Conservation (phyloP, 2,797 vertebrate genomes). For the Cheirogaleus major region DNA sequence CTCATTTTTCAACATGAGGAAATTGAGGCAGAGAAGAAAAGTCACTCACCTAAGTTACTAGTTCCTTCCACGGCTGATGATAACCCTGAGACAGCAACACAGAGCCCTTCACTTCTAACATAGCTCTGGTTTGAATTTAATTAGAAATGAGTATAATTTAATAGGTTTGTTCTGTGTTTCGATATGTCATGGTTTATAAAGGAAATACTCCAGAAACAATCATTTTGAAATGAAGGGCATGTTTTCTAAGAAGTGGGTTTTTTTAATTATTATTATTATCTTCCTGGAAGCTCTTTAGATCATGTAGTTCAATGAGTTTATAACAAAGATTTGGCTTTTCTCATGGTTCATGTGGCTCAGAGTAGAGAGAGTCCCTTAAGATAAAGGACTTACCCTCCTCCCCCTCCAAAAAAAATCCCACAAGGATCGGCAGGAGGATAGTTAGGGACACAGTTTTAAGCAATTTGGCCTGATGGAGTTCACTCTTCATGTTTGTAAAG, state of each 20-base stretch:
- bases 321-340: not conserved
- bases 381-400: not conserved
- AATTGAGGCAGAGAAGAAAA: constrained; percentile 16
- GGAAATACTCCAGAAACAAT: constrained; percentile 4
- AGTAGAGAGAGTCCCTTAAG: not conserved
- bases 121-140: constrained; percentile 2
- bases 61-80: not conserved
- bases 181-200: not conserved
- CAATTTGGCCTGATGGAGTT: not conserved
- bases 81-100: not conserved
- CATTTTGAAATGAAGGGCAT: not conserved
- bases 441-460: not conserved
- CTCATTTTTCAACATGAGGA: not conserved
- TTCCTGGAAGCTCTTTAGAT: not conserved
- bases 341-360: not conserved
- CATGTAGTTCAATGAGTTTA: not conserved
- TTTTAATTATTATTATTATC: not conserved
- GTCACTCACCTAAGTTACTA: not conserved
- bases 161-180: not conserved
- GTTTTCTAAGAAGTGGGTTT: not conserved
- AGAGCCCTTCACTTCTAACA: not conserved
- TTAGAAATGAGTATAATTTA: constrained; percentile 29
- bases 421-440: not conserved
- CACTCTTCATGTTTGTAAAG: not conserved
- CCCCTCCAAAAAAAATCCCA: not conserved